These are phyloP conservation scores for Drosophila serrata DNA, from an alignment of 1,140 invertebrate species.

Conservation along the genomic window DNA sequence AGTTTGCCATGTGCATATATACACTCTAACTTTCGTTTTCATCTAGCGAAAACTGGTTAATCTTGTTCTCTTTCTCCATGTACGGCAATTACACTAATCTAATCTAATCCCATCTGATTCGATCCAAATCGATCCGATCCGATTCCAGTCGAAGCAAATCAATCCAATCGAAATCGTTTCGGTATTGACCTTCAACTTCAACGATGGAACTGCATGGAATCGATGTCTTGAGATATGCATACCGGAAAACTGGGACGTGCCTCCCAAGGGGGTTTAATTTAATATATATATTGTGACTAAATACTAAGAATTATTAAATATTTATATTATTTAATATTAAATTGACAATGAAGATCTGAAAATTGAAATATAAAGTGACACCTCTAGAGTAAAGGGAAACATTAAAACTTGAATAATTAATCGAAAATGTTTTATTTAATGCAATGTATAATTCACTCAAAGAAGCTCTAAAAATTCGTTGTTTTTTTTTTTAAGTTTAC, in stretches of 20 bases:
- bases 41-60: constrained; percentile 18
- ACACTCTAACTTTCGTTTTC: constrained; percentile 27
- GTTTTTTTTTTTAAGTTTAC: too few relatives aligned
- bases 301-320: neutral
- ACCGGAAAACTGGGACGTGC: constrained; percentile 1
- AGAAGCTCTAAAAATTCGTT: too few relatives aligned
- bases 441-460: too few relatives aligned
- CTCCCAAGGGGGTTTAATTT: neutral
- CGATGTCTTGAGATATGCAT: constrained; percentile 38
- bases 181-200: constrained; percentile 41
- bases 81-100: constrained; percentile 48
- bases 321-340: neutral
- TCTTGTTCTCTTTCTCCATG: constrained; percentile 10
- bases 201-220: constrained; percentile 18
- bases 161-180: constrained; percentile 56
- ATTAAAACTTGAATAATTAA: too few relatives aligned
- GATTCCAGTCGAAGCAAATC: constrained; percentile 35
- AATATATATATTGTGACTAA: neutral
- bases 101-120: constrained; percentile 41
- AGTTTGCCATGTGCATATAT: neutral
- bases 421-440: too few relatives aligned
- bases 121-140: neutral
- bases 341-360: neutral
- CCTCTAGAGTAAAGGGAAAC: too few relatives aligned
- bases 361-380: too few relatives aligned